These are phyloP conservation scores for Ericerus pela DNA, from an alignment of 1,140 invertebrate species.

Conservation along the genomic window DNA sequence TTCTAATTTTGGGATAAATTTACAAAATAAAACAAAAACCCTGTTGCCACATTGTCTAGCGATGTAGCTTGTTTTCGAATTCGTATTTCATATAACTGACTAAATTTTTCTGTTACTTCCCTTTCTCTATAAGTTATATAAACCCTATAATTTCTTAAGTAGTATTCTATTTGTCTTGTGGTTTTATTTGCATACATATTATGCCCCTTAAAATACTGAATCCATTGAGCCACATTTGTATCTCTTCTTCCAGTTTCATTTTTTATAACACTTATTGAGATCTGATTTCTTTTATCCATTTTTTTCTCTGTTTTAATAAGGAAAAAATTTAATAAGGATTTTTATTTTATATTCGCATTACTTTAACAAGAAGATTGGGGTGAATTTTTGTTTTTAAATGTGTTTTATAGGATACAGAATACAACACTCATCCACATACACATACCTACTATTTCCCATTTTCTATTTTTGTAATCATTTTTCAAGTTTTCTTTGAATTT, in stretches of 20 bases:
- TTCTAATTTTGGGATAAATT: too few relatives aligned
- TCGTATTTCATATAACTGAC: background rate
- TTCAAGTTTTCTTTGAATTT: background rate
- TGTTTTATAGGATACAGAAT: background rate
- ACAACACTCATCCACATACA: background rate
- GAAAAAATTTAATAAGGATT: background rate
- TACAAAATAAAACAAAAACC: too few relatives aligned
- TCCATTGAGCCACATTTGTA: background rate
- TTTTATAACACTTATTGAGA: background rate
- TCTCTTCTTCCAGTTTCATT: background rate
- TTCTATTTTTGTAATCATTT: background rate
- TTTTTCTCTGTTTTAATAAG: background rate
- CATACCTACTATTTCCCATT: background rate
- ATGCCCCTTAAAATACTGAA: too few relatives aligned
- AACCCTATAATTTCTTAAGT: background rate
- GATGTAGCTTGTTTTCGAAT: too few relatives aligned
- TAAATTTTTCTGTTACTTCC: background rate
- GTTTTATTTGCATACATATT: background rate
- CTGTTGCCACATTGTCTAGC: too few relatives aligned
- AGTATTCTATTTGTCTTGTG: background rate
- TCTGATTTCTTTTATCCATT: background rate
- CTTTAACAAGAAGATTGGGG: background rate
- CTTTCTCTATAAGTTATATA: background rate
- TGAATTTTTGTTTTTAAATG: background rate
- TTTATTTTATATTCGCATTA: too few relatives aligned